Percentiles rank a stretch among this genome's conserved stretches.
Evolutionary conservation across 2,888 invertebrate genomes (phyloP).

Genomic region (Hirudinaria manillensis): DNA sequence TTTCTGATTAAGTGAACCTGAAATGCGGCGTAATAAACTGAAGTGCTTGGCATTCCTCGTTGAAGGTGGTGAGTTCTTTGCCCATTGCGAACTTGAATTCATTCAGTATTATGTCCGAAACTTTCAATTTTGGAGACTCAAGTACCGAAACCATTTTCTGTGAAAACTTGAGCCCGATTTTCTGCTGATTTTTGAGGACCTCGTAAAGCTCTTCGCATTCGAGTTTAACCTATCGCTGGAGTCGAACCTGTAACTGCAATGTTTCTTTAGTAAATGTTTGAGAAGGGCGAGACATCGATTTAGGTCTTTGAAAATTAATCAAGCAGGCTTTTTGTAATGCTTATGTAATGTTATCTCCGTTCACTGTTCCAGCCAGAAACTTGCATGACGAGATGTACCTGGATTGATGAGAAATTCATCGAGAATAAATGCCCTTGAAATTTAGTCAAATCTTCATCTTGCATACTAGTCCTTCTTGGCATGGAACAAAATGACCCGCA

Average conservation of each 20-base stretch:
- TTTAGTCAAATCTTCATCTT: neutral
- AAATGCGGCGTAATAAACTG: conserved; percentile 40
- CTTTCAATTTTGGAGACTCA: conserved; percentile 5
- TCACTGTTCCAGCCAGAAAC: conserved; percentile 1
- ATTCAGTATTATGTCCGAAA: conserved; percentile 31
- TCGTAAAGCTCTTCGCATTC: conserved; percentile 2
- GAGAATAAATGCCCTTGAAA: neutral
- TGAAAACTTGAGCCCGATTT: neutral
- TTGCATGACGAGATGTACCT: neutral
- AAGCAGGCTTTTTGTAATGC: neutral
- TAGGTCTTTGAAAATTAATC: neutral
- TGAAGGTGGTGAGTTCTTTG: conserved; percentile 34
- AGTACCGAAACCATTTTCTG: neutral
- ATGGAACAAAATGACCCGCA: conserved; percentile 21
- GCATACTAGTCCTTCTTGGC: neutral
- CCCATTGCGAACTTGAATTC: conserved; percentile 36
- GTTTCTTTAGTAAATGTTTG: conserved; percentile 3
- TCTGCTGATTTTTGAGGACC: neutral
- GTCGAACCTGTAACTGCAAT: neutral
- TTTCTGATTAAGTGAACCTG: conserved; percentile 29
- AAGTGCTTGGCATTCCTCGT: conserved; percentile 38
- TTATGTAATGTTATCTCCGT: neutral
- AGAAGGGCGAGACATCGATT: neutral
- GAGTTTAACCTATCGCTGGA: neutral
- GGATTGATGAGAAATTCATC: neutral